phyloP scores from a whole-genome alignment of 1,140 invertebrate species.

The Lordiphosa stackelbergi region DNA sequence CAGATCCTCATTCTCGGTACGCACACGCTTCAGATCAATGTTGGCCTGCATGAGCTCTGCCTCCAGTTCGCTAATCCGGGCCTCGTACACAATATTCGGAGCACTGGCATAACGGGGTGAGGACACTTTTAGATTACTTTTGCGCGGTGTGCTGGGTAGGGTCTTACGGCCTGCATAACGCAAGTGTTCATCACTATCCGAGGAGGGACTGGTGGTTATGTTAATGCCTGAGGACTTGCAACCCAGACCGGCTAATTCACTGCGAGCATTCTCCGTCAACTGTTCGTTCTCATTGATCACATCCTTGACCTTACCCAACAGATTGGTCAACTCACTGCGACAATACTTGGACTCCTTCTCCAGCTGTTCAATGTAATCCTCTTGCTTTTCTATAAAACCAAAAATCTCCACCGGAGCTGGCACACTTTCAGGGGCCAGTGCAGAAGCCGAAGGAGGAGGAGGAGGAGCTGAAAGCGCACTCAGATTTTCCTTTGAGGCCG shows the following conservation, averaged over 20 bases:
- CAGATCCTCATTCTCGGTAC: conserved; percentile 83
- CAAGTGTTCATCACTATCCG: conserved; percentile 78
- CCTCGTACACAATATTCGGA: conserved; percentile 88
- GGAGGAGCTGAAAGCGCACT: conserved; percentile 48
- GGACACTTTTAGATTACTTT: conserved; percentile 42
- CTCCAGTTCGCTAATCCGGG: conserved; percentile 88
- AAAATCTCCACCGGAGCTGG: conserved; percentile 79
- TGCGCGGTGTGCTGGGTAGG: conserved; percentile 42
- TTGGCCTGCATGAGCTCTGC: conserved; percentile 87
- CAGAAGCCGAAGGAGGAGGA: conserved; percentile 23
- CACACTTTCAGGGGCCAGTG: conserved; percentile 42
- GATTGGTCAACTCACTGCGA: conserved; percentile 84
- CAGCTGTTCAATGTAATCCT: conserved; percentile 89
- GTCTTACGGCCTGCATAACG: conserved; percentile 68
- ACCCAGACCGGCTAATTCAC: conserved; percentile 46
- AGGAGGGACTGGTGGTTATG: conserved; percentile 73
- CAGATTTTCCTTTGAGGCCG: conserved; percentile 65
- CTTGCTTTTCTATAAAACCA: conserved; percentile 88
- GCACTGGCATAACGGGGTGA: conserved; percentile 77
- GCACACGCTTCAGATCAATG: conserved; percentile 85
- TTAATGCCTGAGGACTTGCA: neutral
- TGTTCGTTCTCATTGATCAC: conserved; percentile 89
- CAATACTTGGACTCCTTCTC: conserved; percentile 89
- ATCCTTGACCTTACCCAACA: conserved; percentile 88
- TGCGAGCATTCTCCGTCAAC: conserved; percentile 84